Base-by-base conservation (phyloP, 2,797 vertebrate species). In the Sebastes wilsoni region DNA sequence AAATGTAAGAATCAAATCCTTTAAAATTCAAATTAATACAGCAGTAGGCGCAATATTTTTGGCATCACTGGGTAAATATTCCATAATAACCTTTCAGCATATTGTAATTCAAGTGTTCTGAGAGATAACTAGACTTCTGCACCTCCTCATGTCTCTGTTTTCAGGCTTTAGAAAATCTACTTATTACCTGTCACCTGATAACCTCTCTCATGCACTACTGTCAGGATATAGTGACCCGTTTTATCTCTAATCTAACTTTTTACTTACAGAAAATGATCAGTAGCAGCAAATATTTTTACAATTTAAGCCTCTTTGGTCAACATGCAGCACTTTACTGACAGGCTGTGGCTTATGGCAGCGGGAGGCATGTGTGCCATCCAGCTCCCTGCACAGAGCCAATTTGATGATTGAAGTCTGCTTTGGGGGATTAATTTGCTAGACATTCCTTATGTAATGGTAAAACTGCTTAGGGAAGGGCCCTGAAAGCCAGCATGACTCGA, bases 371-470 rank as follows among this genome's bases (percentile, higher is more conserved):
- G 30, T 74, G 67, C 56, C 60, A 80, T 61, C 74, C 81, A 66
- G 68, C 79, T 80, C 72, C 62, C 83, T 62, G 82, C 79, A 84
- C 75, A 66, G 62, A 89, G 90, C 83, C 86, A 91, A 89, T 90
- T 82, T 88, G 78, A 85, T 92, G 87, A 95, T 87, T 88, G 87
- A 91, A 82, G 75, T 82, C 83, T 85, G 87, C 83, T 93, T 88
- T 82, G 81, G 32, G 66, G 82, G 80, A 94, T 94, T 89, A 62
- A 90, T 92, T 91, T 79, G 72, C 42, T 66, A 77, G 80, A 75
- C 85, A 66, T 88, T 87, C 38, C 75, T 93, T 89, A 91, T 83
- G 85, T 89, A 88, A 91, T 46, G 67, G 67, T 77, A 77, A 88
- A 95, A 93, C 81, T 93, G 89, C 91, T 94, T 87, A 91, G 46